Evolutionary conservation across 2,888 invertebrate species (phyloP), one percentile per base, ranked within the genome.

Genomic region (Drosophila mettleri): DNA sequence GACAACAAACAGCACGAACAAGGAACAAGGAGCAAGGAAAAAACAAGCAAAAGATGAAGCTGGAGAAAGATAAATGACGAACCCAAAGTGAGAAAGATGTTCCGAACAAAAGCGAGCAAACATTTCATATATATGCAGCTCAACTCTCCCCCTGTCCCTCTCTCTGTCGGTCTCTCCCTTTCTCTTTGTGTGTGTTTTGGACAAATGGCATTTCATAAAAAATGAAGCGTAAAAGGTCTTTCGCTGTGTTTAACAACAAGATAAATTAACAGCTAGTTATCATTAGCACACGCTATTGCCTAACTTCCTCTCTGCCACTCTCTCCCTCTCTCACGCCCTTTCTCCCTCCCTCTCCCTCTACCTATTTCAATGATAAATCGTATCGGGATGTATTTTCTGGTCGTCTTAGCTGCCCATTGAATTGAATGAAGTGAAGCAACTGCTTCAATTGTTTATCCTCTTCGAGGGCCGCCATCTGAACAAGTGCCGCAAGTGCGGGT

Each of bases 191-290:
- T 33, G 33, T 14, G 22, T 24, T 29, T 36, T 48, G 22, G 59
- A 71, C 59, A 73, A 73, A 73, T 65, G 46, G 59, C 43, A 55
- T 24, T 39, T 33, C 65, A 73, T 77, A 65, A 77, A 77, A 72
- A 77, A 60, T 65, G 53, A 73, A 46, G 67, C 58, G 54, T 41
- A 51, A 41, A 14, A 39, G 24, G 33, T 27, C 27, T 38, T 36
- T 8, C 51, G 2, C 7, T 16, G n/a, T 36, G 31, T n/a, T 49
- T 7, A 33, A 18, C 61, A 61, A 12, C 29, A 6, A 39, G 62
- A 46, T 53, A 59, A 58, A 52, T 65, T 71, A 73, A 57, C 22
- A 58, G 59, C 8, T 27, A 59, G 59, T 65, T 73, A 57, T 65
- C 73, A 76, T 73, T 64, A 73, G 63, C 45, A 69, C 62, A 61